Percentiles rank a stretch among this genome's conserved stretches.
phyloP scores from a whole-genome alignment of 2,113 vertebrate species.

The Pollachius pollachius region DNA sequence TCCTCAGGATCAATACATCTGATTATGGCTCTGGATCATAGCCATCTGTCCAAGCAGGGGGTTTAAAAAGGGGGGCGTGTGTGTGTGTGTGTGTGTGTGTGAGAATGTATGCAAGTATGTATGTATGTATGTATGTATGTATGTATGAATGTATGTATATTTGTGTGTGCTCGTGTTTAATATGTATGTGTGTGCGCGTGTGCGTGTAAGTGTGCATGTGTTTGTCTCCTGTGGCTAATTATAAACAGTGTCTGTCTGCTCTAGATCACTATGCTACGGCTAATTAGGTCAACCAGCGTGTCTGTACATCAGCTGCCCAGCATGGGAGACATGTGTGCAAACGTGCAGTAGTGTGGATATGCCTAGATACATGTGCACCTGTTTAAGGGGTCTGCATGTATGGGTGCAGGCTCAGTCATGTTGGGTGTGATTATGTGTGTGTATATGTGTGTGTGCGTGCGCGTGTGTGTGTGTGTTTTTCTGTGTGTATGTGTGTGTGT shows the following conservation, averaged over 20 bases:
- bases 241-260: slow-evolving; percentile 3
- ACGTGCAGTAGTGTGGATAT: background rate
- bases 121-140: background rate
- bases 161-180: background rate
- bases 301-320: background rate
- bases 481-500: background rate
- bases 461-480: background rate
- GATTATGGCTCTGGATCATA: too few species aligned
- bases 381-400: slow-evolving; percentile 5
- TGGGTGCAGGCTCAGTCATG: background rate
- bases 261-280: slow-evolving; percentile 7
- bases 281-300: slow-evolving; percentile 24
- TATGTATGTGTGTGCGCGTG: background rate
- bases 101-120: background rate
- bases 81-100: background rate
- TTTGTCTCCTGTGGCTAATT: slow-evolving; percentile 19
- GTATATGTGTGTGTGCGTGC: background rate
- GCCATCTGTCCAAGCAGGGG: too few species aligned
- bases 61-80: too few species aligned
- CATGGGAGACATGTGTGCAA: slow-evolving; percentile 1
- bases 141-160: background rate
- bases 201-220: background rate
- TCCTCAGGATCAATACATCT: too few species aligned
- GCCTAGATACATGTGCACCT: too few species aligned
- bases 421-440: too few species aligned